phyloP scores from a whole-genome alignment of 2,797 vertebrate genomes.

The Brachyrhaphis roseni region DNA sequence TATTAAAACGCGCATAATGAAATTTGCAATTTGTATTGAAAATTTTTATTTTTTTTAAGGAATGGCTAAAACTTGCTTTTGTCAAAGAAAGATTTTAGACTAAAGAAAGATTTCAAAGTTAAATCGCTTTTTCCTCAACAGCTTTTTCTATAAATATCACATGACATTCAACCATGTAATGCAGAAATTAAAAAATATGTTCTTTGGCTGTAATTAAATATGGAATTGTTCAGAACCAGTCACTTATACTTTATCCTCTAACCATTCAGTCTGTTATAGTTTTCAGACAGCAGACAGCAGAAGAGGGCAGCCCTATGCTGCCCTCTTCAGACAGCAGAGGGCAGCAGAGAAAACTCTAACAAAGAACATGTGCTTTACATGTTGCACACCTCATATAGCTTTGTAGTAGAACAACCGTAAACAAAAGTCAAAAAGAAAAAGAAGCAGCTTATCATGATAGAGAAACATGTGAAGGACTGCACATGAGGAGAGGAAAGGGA shows the following conservation, averaged over 20 bases:
- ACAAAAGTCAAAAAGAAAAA: slow-evolving; percentile 32
- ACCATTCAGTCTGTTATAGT: not conserved
- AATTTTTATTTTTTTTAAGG: not conserved
- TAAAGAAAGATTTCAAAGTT: not conserved
- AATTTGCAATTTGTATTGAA: not conserved
- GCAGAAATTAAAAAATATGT: not conserved
- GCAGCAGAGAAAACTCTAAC: slow-evolving; percentile 50
- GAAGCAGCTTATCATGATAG: slow-evolving; percentile 57
- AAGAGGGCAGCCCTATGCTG: no score
- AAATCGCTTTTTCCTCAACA: not conserved
- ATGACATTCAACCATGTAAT: not conserved
- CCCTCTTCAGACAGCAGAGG: slow-evolving; percentile 69
- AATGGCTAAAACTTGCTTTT: not conserved
- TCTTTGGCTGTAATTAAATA: not conserved
- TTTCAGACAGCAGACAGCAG: slow-evolving; percentile 66
- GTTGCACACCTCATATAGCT: slow-evolving; percentile 35
- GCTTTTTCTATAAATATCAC: not conserved
- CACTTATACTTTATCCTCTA: not conserved
- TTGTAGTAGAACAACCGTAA: slow-evolving; percentile 15
- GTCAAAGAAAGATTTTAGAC: not conserved
- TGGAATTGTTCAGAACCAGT: not conserved
- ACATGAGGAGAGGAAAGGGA: slow-evolving; percentile 9
- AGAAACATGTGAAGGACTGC: slow-evolving; percentile 33
- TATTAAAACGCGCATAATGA: not conserved
- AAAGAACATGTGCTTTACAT: slow-evolving; percentile 11